Percentiles rank a stretch among this genome's conserved stretches.
Evolutionary conservation across 2,113 vertebrate genomes (phyloP).

Genomic region (Ia io): DNA sequence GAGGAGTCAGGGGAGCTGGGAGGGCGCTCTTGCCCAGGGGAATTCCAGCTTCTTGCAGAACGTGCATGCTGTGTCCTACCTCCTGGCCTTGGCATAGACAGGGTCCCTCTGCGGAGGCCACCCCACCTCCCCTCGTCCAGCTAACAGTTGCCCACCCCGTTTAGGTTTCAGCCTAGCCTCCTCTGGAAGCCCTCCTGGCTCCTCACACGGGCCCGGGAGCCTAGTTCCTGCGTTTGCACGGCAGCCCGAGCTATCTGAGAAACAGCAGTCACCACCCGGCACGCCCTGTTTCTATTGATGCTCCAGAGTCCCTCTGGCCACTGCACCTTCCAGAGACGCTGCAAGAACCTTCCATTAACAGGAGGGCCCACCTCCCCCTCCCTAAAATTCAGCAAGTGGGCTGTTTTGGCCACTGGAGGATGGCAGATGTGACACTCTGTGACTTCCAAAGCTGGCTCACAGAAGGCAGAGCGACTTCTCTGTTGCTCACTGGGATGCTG

Average conservation of each 20-base stretch:
- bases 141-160: neutral
- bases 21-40: rapidly evolving
- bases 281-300: rapidly evolving
- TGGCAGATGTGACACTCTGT: rapidly evolving
- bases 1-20: neutral
- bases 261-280: rapidly evolving
- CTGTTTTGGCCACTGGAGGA: rapidly evolving
- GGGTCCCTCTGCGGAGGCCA: neutral
- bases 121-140: rapidly evolving
- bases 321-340: neutral
- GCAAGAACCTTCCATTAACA: neutral
- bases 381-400: neutral
- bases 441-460: neutral
- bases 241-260: neutral
- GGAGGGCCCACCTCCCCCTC: rapidly evolving
- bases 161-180: neutral
- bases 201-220: rapidly evolving
- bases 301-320: neutral
- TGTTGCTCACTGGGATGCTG: neutral
- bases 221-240: rapidly evolving
- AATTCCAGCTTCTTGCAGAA: neutral
- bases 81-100: neutral
- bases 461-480: neutral
- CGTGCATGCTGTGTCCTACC: rapidly evolving
- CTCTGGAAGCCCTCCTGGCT: neutral